Percentiles rank a stretch among this genome's conserved stretches.
Conservation (phyloP, 2,888 invertebrate species). For the Cryptocephalus moraei region DNA sequence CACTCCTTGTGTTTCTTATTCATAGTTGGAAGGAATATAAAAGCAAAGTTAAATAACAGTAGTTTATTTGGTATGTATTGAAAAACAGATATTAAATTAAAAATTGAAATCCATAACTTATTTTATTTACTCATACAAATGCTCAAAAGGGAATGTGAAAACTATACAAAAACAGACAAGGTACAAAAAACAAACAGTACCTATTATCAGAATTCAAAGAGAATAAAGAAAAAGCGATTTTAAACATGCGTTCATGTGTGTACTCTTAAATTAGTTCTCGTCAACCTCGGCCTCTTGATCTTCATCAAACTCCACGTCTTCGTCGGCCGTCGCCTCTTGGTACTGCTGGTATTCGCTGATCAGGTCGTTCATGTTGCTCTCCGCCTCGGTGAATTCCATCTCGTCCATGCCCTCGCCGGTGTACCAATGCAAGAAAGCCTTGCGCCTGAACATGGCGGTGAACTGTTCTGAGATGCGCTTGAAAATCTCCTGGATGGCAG, state of each 20-base stretch:
- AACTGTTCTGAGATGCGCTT: slow-evolving; percentile 87
- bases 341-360: slow-evolving; percentile 94
- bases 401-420: slow-evolving; percentile 96
- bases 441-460: slow-evolving; percentile 92
- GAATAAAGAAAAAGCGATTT: slow-evolving; percentile 11
- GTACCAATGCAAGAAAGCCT: slow-evolving; percentile 92
- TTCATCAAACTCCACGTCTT: slow-evolving; percentile 74
- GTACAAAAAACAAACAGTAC: slow-evolving; percentile 22
- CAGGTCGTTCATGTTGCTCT: slow-evolving; percentile 92
- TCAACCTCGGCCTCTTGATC: slow-evolving; percentile 64
- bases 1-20: too few species aligned
- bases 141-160: slow-evolving; percentile 28
- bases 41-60: too few species aligned
- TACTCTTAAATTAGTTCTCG: slow-evolving; percentile 40
- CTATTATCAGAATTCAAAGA: slow-evolving; percentile 9
- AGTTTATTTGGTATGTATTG: too few species aligned
- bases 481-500: slow-evolving; percentile 88
- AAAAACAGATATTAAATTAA: too few species aligned
- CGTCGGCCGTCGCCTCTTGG: slow-evolving; percentile 80
- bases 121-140: too few species aligned
- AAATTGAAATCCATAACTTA: too few species aligned
- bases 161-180: slow-evolving; percentile 27
- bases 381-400: slow-evolving; percentile 92
- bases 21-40: too few species aligned
- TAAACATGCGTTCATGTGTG: slow-evolving; percentile 8